Evolutionary conservation across 2,888 invertebrate genomes (phyloP).

Genomic region (Microctonus hyperodae): DNA sequence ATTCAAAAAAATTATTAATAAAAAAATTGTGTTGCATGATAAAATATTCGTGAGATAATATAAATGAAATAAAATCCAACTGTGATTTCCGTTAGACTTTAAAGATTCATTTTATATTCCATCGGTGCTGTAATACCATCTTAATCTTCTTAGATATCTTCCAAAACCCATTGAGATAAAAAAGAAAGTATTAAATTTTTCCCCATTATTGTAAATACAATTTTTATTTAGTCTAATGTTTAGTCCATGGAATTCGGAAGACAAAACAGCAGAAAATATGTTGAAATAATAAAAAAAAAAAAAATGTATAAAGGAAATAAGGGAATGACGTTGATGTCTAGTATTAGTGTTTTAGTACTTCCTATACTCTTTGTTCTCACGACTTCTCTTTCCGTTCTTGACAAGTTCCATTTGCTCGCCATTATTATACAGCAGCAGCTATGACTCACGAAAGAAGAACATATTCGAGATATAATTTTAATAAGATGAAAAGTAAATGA

Average conservation of each 20-base stretch:
- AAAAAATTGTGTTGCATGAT: background rate
- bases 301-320: background rate
- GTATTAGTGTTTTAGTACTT: background rate
- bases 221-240: background rate
- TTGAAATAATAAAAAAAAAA: background rate
- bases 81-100: background rate
- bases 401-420: too few relatives aligned
- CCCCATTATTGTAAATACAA: too few relatives aligned
- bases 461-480: too few relatives aligned
- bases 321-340: background rate
- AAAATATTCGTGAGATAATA: background rate
- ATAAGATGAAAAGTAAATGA: too few relatives aligned
- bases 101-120: background rate
- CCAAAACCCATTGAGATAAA: background rate
- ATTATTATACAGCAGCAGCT: too few relatives aligned
- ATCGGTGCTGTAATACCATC: background rate
- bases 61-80: background rate
- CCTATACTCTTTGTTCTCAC: background rate
- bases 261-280: background rate
- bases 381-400: too few relatives aligned
- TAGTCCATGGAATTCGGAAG: background rate
- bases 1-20: background rate
- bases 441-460: too few relatives aligned
- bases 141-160: slow-evolving; percentile 15
- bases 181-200: background rate